Evolutionary conservation across 2,797 vertebrate species (phyloP), one percentile per base, ranked within the genome.

Genomic region (Sebastiscus albofasciatus): DNA sequence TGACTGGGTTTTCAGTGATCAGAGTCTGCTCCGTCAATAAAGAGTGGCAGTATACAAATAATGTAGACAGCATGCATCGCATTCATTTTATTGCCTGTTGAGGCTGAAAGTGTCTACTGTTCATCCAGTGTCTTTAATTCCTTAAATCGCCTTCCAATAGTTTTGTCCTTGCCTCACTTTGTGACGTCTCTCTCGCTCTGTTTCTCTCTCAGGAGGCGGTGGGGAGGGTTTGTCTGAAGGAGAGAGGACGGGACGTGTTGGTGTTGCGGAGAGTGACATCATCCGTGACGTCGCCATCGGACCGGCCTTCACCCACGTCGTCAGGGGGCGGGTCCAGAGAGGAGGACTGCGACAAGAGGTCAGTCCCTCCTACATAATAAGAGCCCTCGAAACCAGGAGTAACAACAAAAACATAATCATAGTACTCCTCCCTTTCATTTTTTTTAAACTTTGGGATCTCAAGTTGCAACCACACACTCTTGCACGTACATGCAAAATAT

Each of bases 181-280:
- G 26, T 89, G 61, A 72, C 73, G n/a, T 33, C 64, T 29, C 64
- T 29, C 56, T 34, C 52, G 59, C 4, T 66, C 12, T 65, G 6
- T 81, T 26, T 69, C 55, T 62, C 26, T 67, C 64, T 26, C 78
- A 97, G 91, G 97, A 97, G 86, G 95, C 95, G 5, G 90, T 95
- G 69, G 93, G 95, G 22, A 96, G 95, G 8, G 94, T 97, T 79
- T 96, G 97, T 93, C 94, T 97, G 87, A 97, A 96, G 91, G 97
- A 97, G 94, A 95, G 96, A 83, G 97, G 97, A 87, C 96, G 93
- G 82, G 96, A 96, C 2, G 97, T 98, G 75, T 93, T 99, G 94
- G 97, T 99, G 93, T 95, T 99, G 94, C 97, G 94, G 96, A 96
- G 96, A 91, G 97, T 97, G 93, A 96, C 91, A 60, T 95, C 97